Evolutionary conservation across 2,797 vertebrate genomes (phyloP).

Genomic region (Loris lydekkerianus): DNA sequence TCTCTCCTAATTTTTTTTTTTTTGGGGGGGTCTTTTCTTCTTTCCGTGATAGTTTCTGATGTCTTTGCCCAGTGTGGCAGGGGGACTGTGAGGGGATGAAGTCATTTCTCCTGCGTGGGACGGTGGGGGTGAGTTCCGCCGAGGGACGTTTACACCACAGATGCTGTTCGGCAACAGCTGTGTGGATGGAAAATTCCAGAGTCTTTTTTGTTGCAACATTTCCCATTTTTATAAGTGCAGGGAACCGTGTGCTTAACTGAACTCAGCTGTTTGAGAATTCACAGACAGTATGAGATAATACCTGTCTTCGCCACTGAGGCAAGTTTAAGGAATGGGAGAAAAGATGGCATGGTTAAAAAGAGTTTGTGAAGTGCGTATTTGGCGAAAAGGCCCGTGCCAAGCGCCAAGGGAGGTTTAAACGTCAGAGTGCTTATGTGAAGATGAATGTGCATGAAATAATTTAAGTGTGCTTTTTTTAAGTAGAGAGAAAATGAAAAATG

Average conservation of each 20-base stretch:
- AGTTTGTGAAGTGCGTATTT: neutral
- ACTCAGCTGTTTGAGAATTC: constrained; percentile 64
- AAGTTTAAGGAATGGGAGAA: neutral
- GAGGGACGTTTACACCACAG: neutral
- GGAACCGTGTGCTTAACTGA: constrained; percentile 57
- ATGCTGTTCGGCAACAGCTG: constrained; percentile 52
- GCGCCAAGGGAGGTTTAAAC: neutral
- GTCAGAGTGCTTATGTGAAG: neutral
- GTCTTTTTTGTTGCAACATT: constrained; percentile 7
- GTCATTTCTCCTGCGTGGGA: constrained; percentile 2
- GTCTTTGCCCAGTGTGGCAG: neutral
- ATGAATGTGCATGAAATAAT: neutral
- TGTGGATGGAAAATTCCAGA: constrained; percentile 72
- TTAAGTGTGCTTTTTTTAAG: neutral
- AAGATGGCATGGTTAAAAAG: neutral
- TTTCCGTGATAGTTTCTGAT: neutral
- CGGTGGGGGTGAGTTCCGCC: neutral
- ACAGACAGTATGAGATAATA: constrained; percentile 37
- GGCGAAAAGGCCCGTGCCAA: neutral
- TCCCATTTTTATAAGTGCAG: constrained; percentile 63
- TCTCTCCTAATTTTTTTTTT: neutral
- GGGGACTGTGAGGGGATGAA: neutral
- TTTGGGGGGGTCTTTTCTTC: neutral
- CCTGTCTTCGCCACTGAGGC: constrained; percentile 43
- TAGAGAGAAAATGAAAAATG: neutral